Evolutionary conservation across 2,797 vertebrate genomes (phyloP).

Genomic region (Glossophaga mutica): DNA sequence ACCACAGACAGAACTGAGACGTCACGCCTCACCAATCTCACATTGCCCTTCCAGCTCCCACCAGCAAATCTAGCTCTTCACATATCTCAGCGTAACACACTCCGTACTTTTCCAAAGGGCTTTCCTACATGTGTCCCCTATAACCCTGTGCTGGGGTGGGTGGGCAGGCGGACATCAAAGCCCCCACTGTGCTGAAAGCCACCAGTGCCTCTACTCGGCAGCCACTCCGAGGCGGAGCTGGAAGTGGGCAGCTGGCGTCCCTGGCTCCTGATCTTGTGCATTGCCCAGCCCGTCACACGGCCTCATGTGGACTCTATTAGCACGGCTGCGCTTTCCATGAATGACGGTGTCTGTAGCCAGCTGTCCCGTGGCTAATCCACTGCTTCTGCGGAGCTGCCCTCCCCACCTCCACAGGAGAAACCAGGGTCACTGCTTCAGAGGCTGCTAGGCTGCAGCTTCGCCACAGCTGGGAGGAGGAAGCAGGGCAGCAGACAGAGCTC

Average conservation of each 20-base stretch:
- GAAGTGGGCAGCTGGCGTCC: neutral
- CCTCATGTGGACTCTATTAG: neutral
- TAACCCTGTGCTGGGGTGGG: no score
- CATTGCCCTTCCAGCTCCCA: neutral
- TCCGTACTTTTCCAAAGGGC: neutral
- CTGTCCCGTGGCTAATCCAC: neutral
- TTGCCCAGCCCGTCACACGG: neutral
- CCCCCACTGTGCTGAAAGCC: neutral
- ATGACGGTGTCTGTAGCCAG: neutral
- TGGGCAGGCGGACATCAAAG: neutral
- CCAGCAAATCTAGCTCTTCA: neutral
- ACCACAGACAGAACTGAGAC: neutral
- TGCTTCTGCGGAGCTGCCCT: no score
- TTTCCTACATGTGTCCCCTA: neutral
- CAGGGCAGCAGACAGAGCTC: neutral
- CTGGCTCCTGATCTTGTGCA: neutral
- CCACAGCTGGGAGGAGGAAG: neutral
- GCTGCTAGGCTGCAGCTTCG: neutral
- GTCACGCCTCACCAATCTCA: rapidly evolving
- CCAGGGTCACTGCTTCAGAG: neutral
- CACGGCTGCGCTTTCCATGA: neutral
- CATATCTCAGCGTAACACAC: neutral
- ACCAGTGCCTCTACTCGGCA: neutral
- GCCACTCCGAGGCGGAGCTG: neutral
- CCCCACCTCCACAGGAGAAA: neutral